A percentile compares a stretch with the other conserved stretches of the same genome.
phyloP scores from a whole-genome alignment of 2,888 invertebrate genomes.

The Hirtodrosophila alboralis region DNA sequence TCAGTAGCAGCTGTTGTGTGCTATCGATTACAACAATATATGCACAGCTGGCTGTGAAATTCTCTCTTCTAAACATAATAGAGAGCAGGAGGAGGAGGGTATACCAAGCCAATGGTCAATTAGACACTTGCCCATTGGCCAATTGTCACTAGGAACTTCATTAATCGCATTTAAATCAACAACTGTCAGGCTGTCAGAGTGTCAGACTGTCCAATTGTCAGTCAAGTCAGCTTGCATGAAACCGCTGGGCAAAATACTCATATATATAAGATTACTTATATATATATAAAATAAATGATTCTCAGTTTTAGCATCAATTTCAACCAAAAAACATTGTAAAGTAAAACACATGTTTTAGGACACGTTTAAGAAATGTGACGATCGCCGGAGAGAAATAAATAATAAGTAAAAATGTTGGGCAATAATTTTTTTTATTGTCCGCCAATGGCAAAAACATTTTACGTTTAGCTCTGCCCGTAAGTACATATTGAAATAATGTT shows the following conservation, averaged over 20 bases:
- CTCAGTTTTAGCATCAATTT: slow-evolving; percentile 9
- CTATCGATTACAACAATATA: slow-evolving; percentile 41
- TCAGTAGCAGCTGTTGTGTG: slow-evolving; percentile 31
- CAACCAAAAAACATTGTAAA: background rate
- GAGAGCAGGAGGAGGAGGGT: slow-evolving; percentile 3
- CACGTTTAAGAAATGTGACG: slow-evolving; percentile 49
- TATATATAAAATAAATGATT: slow-evolving; percentile 43
- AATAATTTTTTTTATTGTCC: slow-evolving; percentile 68
- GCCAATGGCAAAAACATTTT: slow-evolving; percentile 61
- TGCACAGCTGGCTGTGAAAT: slow-evolving; percentile 1
- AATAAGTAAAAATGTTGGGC: slow-evolving; percentile 54
- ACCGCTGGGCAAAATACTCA: slow-evolving; percentile 41
- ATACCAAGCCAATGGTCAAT: slow-evolving; percentile 56
- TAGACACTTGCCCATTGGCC: slow-evolving; percentile 64
- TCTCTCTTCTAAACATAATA: slow-evolving; percentile 5
- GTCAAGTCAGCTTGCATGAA: slow-evolving; percentile 50
- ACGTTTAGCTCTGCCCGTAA: slow-evolving; percentile 53
- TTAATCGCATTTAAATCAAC: slow-evolving; percentile 64
- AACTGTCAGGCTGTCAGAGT: slow-evolving; percentile 29
- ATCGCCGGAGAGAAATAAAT: slow-evolving; percentile 44
- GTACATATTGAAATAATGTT: slow-evolving; percentile 60
- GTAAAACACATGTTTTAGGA: slow-evolving; percentile 68
- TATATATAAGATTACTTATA: slow-evolving; percentile 11
- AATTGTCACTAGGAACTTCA: slow-evolving; percentile 66
- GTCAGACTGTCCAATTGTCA: slow-evolving; percentile 48